Conservation (phyloP, 2,888 invertebrate genomes). For the Podotricha telesiphe region DNA sequence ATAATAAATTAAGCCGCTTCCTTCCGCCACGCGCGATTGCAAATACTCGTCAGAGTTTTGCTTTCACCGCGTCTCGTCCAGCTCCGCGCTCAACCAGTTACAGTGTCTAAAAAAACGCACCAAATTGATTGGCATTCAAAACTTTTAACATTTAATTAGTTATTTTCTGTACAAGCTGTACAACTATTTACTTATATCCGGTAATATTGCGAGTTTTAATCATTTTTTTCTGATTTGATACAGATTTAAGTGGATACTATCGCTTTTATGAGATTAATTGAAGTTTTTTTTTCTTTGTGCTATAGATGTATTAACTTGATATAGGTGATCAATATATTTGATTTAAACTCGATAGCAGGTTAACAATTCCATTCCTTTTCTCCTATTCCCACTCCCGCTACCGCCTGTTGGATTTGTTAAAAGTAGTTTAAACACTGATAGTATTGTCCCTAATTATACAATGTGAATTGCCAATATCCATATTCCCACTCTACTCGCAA, state of each 20-base stretch:
- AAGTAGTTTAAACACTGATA: no score
- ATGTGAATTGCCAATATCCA: no score
- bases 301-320: background rate
- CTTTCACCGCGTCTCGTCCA: slow-evolving; percentile 22
- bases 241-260: background rate
- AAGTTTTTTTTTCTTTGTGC: background rate
- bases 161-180: background rate
- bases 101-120: slow-evolving; percentile 21
- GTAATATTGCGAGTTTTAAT: background rate
- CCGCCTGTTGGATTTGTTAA: no score
- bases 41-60: background rate
- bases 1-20: background rate
- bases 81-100: slow-evolving; percentile 28
- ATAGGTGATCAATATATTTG: no score
- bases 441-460: no score
- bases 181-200: background rate
- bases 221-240: background rate
- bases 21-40: background rate
- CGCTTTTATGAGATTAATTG: background rate
- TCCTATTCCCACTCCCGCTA: no score
- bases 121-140: slow-evolving; percentile 15
- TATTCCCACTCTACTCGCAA: no score
- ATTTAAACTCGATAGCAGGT: no score
- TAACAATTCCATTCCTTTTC: no score
- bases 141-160: slow-evolving; percentile 13